Evolutionary conservation across 2,888 invertebrate genomes (phyloP).

Genomic region (Clusia tigrina): DNA sequence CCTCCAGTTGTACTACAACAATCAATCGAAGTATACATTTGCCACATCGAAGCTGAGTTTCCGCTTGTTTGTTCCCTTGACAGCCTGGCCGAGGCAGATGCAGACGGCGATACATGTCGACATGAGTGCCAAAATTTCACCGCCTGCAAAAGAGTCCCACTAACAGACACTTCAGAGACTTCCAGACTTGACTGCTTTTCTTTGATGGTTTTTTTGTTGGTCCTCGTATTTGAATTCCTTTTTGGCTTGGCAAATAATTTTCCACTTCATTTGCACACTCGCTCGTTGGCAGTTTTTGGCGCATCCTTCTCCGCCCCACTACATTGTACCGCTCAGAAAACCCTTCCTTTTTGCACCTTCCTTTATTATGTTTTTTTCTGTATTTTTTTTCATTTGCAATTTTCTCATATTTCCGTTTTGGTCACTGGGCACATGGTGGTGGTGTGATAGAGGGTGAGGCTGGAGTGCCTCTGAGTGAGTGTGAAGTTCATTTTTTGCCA

Average conservation of each 20-base stretch:
- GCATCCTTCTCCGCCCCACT: background rate
- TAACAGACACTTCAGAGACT: background rate
- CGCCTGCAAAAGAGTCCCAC: constrained; percentile 1
- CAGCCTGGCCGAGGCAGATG: too few species aligned
- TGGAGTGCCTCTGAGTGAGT: too few species aligned
- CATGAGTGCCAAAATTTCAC: background rate
- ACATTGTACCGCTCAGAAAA: too few species aligned
- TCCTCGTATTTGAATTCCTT: background rate
- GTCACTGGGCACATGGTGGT: too few species aligned
- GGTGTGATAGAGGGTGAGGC: too few species aligned
- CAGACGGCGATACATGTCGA: too few species aligned
- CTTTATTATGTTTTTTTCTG: background rate
- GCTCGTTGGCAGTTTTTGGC: constrained; percentile 12
- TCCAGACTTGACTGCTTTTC: background rate
- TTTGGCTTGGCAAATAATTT: constrained; percentile 45
- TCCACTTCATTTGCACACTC: constrained; percentile 46
- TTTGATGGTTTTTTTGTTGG: constrained; percentile 33
- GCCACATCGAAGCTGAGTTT: too few species aligned
- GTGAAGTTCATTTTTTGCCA: too few species aligned
- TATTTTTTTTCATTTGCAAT: background rate
- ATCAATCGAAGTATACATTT: too few species aligned
- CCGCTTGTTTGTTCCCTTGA: too few species aligned
- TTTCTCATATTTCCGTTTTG: too few species aligned
- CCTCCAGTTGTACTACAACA: too few species aligned
- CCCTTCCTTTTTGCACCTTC: background rate